Base-by-base conservation (phyloP, 2,113 vertebrate species). In the Platichthys flesus region DNA sequence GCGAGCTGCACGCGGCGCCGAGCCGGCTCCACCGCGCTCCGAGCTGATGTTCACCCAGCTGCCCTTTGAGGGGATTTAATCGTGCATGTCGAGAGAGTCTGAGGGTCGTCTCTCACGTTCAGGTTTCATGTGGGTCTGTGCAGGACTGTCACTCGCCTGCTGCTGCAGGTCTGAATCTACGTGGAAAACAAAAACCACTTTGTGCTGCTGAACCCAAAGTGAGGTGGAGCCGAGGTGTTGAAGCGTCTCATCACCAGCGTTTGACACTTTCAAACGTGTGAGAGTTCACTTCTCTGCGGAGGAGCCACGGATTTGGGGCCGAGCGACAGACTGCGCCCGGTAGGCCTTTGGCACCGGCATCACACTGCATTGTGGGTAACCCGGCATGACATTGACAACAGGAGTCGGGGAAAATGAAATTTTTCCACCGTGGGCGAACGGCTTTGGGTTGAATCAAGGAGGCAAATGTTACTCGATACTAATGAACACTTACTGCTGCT, bases 261-360 rank as follows among this genome's bases (percentile, higher is more conserved):
- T 89, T 88, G 84, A 87, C 83, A 82, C 88, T 60, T 86, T 3
- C 71, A 40, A 82, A 80, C 4, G 74, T 72, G 84, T 40, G 5
- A 71, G 73, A 84, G 76, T 61, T 74, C 49, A 81, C 76, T 45
- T 1, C 21, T 84, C 21, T 71, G 81, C 76, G 65, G 8, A 60
- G 10, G 75, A 80, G 81, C 76, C 68, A 8, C 60, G 10, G 75
- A 80, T 71, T 9, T 31, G 70, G 89, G 84, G 79, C 84, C 56
- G 67, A 85, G 88, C 71, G 90, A 92, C 91, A 93, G 89, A 93
- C 89, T 90, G 88, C 26, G 84, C 40, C 87, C 24, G 57, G 84
- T 85, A 78, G 83, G 91, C 89, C 80, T 75, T 83, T 90, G 91
- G 91, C 90, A 76, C 67, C 35, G 82, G 58, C 54, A 15, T 70